Evolutionary conservation across 2,797 vertebrate species (phyloP).

Genomic region (Carcharodon carcharias): DNA sequence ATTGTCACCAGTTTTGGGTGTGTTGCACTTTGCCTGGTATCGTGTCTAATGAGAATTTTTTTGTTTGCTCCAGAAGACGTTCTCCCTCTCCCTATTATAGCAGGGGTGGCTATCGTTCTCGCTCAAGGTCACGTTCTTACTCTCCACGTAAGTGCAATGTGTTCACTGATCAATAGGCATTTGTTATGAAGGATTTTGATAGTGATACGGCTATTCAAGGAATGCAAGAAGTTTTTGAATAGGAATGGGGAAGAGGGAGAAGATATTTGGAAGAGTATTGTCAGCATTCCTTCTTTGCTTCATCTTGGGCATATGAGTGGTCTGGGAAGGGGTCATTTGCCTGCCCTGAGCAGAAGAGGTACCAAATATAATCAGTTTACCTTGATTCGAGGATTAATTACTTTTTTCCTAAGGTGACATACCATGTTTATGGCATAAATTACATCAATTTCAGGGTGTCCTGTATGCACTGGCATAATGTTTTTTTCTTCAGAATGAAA

Average conservation of each 20-base stretch:
- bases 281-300: background rate
- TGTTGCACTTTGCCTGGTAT: background rate
- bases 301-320: background rate
- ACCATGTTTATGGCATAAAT: background rate
- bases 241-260: background rate
- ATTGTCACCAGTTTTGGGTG: background rate
- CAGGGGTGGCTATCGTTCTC: conserved; percentile 81
- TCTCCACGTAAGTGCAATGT: conserved; percentile 77
- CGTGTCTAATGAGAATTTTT: background rate
- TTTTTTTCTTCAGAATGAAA: background rate
- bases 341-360: background rate
- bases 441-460: background rate
- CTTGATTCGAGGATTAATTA: background rate
- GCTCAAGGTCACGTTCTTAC: conserved; percentile 86
- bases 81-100: conserved; percentile 91
- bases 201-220: background rate
- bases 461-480: background rate
- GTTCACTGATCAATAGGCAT: background rate
- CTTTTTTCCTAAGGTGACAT: background rate
- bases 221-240: background rate
- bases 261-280: background rate
- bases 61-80: conserved; percentile 65
- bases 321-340: background rate
- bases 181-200: background rate
- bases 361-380: background rate